Base-by-base conservation (phyloP, 2,113 vertebrate genomes). In the Corythaeola cristata region DNA sequence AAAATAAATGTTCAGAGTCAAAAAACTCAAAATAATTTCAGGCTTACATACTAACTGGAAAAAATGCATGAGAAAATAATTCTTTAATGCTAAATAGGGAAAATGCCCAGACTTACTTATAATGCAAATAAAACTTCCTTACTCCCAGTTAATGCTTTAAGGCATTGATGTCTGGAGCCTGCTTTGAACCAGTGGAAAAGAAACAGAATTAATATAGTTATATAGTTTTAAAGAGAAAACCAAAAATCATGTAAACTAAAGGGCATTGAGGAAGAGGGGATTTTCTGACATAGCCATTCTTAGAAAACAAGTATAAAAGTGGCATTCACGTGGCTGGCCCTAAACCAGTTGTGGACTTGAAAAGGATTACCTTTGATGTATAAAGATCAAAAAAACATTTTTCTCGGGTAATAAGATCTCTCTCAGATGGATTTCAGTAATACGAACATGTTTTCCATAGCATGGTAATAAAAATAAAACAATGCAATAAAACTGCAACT, bases 381-480 rank as follows among this genome's bases (percentile, higher is more conserved):
- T 84, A 93, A 98, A 98, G 94, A 98, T 98, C 96, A 98, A 98
- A 98, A 97, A 41, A 55, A 3, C 5, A 35, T 92, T 96, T 97
- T 94, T 97, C 97, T 96, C 94, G 95, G 92, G 97, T 98, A 98
- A 98, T 95, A 93, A 97, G 98, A 98, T 97, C 97, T 96, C 56
- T 86, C 91, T 95, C 44, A 32, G 95, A 96, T 97, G 91, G 92
- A 96, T 97, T 98, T 98, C 96, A 96, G 90, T 84, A 95, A 92
- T 44, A 71, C 80, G 91, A 97, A 92, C 92, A 41, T 91, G 78
- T 93, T 97, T 94, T 95, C 85, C 39, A 82, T 28, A 86, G 84
- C 60, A 83, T 47, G 78, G 95, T 89, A 97, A 88, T 98, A 97
- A 98, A 97, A 97, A 91, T 92, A 94, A 82, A 96, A 90, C 86